Evolutionary conservation across 2,888 invertebrate species (phyloP).

Genomic region (Drosophila buzzatii): DNA sequence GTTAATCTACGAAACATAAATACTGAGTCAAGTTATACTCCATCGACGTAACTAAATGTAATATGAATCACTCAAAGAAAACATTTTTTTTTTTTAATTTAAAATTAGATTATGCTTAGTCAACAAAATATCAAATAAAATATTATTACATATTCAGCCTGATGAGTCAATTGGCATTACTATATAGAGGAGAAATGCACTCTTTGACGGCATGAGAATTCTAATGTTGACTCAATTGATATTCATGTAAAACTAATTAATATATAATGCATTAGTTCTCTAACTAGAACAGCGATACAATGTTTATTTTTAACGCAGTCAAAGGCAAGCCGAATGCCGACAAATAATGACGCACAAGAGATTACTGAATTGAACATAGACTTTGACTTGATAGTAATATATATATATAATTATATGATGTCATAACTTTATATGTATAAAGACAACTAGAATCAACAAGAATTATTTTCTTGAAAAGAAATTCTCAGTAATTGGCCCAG

Average conservation of each 20-base stretch:
- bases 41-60: background rate
- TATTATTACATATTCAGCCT: background rate
- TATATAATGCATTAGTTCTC: background rate
- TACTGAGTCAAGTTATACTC: background rate
- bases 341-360: background rate
- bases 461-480: background rate
- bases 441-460: background rate
- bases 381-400: background rate
- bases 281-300: background rate
- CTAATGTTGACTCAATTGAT: background rate
- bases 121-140: background rate
- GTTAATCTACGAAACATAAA: background rate
- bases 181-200: background rate
- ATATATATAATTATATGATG: background rate
- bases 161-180: background rate
- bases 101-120: background rate
- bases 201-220: too few species aligned
- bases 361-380: background rate
- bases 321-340: constrained; percentile 4
- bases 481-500: background rate
- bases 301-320: background rate
- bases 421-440: background rate
- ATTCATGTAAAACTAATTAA: background rate
- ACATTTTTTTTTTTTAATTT: background rate
- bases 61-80: background rate